Conservation (phyloP, 2,888 invertebrate species). For the Scaptomyza reducta region DNA sequence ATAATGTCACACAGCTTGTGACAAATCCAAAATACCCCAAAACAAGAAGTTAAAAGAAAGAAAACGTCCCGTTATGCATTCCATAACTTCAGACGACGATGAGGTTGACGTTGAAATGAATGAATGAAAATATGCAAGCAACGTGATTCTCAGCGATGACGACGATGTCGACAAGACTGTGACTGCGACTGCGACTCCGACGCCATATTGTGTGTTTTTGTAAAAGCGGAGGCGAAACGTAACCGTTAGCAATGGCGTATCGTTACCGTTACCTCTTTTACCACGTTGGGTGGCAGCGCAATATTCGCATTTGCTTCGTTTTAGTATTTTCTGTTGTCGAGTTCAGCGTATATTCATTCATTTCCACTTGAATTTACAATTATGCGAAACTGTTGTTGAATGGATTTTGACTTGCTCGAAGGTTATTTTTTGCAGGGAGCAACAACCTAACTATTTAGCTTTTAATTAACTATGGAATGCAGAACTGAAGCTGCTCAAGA, state of each 20-base stretch:
- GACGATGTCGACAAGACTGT: conserved; percentile 1
- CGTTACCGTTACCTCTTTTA: conserved; percentile 16
- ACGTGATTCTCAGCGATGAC: conserved; percentile 66
- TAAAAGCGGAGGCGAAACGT: conserved; percentile 37
- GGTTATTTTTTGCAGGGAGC: too few species aligned
- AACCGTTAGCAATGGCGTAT: conserved; percentile 66
- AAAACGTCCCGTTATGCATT: conserved; percentile 72
- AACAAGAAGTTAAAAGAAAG: conserved; percentile 2
- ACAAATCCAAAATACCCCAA: conserved; percentile 17
- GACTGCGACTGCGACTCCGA: conserved; percentile 30
- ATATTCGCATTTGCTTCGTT: conserved; percentile 68
- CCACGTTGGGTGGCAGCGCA: background rate
- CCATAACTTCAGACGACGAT: conserved; percentile 72
- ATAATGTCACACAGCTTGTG: background rate
- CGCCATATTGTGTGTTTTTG: conserved; percentile 45
- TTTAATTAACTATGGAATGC: conserved; percentile 66
- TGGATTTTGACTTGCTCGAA: conserved; percentile 67
- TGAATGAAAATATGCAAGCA: conserved; percentile 79
- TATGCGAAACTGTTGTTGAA: conserved; percentile 81
- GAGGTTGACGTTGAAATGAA: conserved; percentile 77
- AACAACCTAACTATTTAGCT: conserved; percentile 57
- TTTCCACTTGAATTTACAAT: conserved; percentile 84
- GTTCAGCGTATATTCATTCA: conserved; percentile 82
- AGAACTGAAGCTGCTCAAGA: conserved; percentile 11
- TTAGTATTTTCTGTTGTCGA: conserved; percentile 79